Base-by-base conservation (phyloP, 1,140 invertebrate genomes). In the Hylyphantes graminicola region DNA sequence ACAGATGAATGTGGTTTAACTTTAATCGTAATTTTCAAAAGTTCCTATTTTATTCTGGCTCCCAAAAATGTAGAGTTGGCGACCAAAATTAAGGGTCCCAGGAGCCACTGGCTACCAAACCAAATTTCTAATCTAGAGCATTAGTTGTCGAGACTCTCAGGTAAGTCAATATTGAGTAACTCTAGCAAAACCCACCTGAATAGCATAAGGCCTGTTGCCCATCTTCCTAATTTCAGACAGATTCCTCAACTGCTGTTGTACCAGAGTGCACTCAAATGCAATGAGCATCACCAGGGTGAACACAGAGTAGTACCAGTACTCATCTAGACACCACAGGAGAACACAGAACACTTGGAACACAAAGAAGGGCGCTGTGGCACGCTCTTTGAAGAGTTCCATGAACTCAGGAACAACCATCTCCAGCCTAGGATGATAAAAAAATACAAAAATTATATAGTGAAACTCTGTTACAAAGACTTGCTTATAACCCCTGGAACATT, bases 171-270 rank as follows among this genome's bases (percentile, higher is more conserved):
- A 76, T 50, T 73, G 63, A 35, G 35, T 35, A 74, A 78, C 10
- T 13, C 59, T 51, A 67, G 55, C 85, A 21, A 74, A 48, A 53
- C 51, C 54, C 88, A 94, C 93, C 91, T 93, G 94, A 86, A 99
- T 95, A 82, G 93, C 92, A 89, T 98, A 98, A 0, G 97, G 96
- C 90, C 98, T 98, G 87, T 98, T 99, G 17, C 98, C 98, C 98
- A 99, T 99, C 91, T 98, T 97, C n/a, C 98, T 92, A 87, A 99
- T 99, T 91, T 99, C 97, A n/a, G 96, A 94, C 96, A 99, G 98
- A 89, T 99, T 99, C 87, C 95, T 91, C 8, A 99, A 88, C 89
- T 99, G 98, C 88, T 99, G 98, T 88, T 99, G 97, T 0, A 99
- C 98, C 50, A 99, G 92, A 8, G 97, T 99, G 86, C 96, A 98